phyloP scores from a whole-genome alignment of 2,888 invertebrate species.

The Graphium colonna region DNA sequence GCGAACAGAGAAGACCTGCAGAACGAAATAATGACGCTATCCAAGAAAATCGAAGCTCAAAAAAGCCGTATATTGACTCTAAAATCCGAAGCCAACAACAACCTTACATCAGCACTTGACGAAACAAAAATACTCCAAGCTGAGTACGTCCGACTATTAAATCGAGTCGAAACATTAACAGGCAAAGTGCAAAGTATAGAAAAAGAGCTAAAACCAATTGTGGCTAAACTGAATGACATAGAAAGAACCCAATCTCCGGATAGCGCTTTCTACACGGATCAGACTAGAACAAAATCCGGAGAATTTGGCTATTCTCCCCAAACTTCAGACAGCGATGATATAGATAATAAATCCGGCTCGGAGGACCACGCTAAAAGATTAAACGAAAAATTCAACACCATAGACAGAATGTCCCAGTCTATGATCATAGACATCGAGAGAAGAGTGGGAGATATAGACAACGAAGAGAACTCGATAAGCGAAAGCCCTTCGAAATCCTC shows the following conservation, averaged over 20 bases:
- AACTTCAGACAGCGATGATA: conserved; percentile 70
- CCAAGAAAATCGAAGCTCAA: conserved; percentile 83
- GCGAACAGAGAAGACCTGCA: conserved; percentile 92
- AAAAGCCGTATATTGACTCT: conserved; percentile 82
- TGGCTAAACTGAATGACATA: conserved; percentile 60
- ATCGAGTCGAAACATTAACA: conserved; percentile 83
- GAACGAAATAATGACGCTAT: conserved; percentile 84
- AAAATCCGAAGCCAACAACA: conserved; percentile 83
- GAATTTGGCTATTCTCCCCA: conserved; percentile 74
- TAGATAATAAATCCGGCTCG: conserved; percentile 57
- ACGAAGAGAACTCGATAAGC: conserved; percentile 43
- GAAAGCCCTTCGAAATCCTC: conserved; percentile 69
- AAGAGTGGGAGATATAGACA: conserved; percentile 46
- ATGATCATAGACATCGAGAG: conserved; percentile 75
- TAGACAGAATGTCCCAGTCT: conserved; percentile 76
- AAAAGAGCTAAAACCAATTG: conserved; percentile 79
- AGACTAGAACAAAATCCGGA: conserved; percentile 71
- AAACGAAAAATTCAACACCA: conserved; percentile 71
- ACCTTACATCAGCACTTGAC: conserved; percentile 83
- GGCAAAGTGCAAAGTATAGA: conserved; percentile 84
- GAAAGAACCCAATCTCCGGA: conserved; percentile 71
- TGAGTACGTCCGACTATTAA: conserved; percentile 73
- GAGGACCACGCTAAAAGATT: conserved; percentile 65
- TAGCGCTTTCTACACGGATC: conserved; percentile 77
- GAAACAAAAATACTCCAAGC: conserved; percentile 85